These are phyloP conservation scores for Drosophila emarginata DNA, from an alignment of 2,888 invertebrate species.

Conservation along the genomic window DNA sequence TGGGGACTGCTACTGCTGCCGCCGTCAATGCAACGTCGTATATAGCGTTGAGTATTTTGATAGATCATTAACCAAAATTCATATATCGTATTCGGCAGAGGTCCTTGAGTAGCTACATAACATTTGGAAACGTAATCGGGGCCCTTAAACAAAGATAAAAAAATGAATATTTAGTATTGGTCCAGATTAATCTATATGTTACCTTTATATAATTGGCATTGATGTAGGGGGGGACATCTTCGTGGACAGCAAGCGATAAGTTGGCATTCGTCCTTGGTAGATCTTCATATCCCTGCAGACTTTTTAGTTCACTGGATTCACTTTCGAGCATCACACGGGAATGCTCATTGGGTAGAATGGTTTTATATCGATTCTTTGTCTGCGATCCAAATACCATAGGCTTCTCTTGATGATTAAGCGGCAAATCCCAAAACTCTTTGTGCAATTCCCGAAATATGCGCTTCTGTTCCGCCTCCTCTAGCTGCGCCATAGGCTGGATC, in stretches of 20 bases:
- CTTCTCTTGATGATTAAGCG: constrained; percentile 95
- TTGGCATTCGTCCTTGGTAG: neutral
- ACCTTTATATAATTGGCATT: constrained; percentile 97
- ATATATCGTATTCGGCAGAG: constrained; percentile 92
- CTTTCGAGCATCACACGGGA: constrained; percentile 88
- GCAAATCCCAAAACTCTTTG: constrained; percentile 97
- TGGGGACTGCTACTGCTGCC: constrained; percentile 71
- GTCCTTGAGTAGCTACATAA: constrained; percentile 97
- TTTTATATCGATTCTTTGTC: constrained; percentile 93
- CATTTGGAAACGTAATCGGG: constrained; percentile 93
- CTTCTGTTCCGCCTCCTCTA: constrained; percentile 86
- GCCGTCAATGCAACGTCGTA: constrained; percentile 65
- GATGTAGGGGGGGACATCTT: constrained; percentile 88
- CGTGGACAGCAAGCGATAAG: constrained; percentile 82
- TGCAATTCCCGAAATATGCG: constrained; percentile 87
- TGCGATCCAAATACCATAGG: constrained; percentile 94
- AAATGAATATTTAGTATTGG: neutral
- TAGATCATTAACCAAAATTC: constrained; percentile 96
- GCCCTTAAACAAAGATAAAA: constrained; percentile 85
- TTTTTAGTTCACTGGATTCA: constrained; percentile 66
- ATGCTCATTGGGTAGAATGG: constrained; percentile 94
- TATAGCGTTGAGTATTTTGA: constrained; percentile 83
- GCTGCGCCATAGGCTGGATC: constrained; percentile 66
- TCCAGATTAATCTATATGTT: constrained; percentile 38
- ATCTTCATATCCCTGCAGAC: constrained; percentile 51